These are phyloP conservation scores for Drosophila tropicalis DNA, from an alignment of 1,140 invertebrate species.

Conservation along the genomic window DNA sequence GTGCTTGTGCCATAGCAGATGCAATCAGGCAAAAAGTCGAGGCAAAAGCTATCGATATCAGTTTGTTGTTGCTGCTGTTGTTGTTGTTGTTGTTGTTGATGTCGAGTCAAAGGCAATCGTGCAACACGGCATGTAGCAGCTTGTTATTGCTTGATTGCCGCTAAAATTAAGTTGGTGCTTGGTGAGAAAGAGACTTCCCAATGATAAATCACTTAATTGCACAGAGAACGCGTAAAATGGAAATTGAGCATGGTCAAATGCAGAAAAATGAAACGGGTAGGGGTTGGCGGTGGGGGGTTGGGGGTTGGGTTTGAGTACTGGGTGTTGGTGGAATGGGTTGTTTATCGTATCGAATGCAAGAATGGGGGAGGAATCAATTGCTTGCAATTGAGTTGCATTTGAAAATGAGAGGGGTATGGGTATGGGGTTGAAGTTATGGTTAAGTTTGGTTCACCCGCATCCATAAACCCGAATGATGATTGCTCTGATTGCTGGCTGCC, in stretches of 20 bases:
- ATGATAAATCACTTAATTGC: conserved; percentile 82
- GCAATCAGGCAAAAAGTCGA: conserved; percentile 72
- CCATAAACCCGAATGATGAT: conserved; percentile 70
- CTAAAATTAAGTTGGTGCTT: conserved; percentile 77
- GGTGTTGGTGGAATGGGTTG: not conserved
- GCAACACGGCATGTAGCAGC: conserved; percentile 80
- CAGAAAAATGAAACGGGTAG: conserved; percentile 45
- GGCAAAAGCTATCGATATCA: conserved; percentile 78
- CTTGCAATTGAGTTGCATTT: conserved; percentile 15
- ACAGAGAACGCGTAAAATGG: conserved; percentile 76
- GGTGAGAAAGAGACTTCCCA: conserved; percentile 67
- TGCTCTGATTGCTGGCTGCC: conserved; percentile 67
- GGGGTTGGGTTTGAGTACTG: not conserved
- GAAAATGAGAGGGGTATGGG: not conserved
- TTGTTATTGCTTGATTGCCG: conserved; percentile 82
- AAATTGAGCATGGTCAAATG: conserved; percentile 70
- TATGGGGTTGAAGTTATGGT: not conserved
- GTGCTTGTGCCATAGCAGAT: conserved; percentile 71
- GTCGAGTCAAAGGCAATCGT: conserved; percentile 79
- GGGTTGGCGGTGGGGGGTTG: not conserved
- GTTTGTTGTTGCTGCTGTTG: conserved; percentile 47
- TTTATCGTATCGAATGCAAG: too few species aligned
- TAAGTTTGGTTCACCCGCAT: conserved; percentile 55
- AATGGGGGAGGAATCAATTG: not conserved
- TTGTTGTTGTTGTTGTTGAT: conserved; percentile 43